phyloP scores from a whole-genome alignment of 2,113 vertebrate species.

The Dryoscopus gambensis region DNA sequence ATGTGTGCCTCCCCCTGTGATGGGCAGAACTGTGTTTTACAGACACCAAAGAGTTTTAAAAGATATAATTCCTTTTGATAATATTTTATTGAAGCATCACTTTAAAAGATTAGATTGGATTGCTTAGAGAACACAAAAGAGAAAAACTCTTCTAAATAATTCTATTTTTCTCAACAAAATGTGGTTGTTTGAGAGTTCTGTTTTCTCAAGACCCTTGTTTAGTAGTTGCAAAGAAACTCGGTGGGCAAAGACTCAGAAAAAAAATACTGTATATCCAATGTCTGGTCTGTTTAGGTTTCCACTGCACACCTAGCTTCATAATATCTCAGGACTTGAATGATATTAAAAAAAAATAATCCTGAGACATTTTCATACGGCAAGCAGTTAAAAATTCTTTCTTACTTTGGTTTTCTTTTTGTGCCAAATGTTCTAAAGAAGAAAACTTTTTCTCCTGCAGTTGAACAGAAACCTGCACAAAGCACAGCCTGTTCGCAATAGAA shows the following conservation, averaged over 20 bases:
- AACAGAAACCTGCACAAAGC: conserved; percentile 26
- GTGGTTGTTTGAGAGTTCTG: not conserved
- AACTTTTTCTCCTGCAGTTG: not conserved
- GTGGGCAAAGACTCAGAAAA: not conserved
- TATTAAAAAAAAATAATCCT: not conserved
- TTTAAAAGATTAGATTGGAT: not conserved
- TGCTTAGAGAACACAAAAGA: not conserved
- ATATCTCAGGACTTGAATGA: not conserved
- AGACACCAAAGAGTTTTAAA: not conserved
- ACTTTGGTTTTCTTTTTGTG: not conserved
- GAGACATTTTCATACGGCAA: not conserved
- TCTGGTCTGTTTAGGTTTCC: not conserved
- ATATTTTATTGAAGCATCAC: not conserved
- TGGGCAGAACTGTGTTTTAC: not conserved
- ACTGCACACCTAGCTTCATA: not conserved
- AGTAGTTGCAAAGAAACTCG: not conserved
- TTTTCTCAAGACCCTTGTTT: not conserved
- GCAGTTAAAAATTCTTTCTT: not conserved
- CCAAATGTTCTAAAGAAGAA: not conserved
- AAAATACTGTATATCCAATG: not conserved
- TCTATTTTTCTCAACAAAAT: not conserved
- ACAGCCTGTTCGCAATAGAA: not conserved
- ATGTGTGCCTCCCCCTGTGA: not conserved
- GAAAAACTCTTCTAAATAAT: not conserved
- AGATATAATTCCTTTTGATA: not conserved